Percentiles rank a stretch among this genome's conserved stretches.
phyloP scores from a whole-genome alignment of 2,113 vertebrate genomes.

The Plecotus auritus region DNA sequence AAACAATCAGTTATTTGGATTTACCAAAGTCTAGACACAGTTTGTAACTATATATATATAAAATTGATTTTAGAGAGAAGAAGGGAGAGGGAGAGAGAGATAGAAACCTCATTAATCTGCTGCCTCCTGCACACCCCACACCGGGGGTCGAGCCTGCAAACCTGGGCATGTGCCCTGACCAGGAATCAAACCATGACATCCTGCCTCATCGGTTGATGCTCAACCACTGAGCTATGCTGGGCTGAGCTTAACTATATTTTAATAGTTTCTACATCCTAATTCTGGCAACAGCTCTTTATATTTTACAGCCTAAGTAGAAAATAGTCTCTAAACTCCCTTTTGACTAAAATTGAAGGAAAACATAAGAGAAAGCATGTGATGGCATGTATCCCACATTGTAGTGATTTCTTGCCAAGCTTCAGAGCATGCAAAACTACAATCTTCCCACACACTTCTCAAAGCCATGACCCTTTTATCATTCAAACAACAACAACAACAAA shows the following conservation, averaged over 20 bases:
- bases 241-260: background rate
- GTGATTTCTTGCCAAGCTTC: background rate
- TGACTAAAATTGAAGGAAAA: background rate
- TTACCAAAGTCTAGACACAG: background rate
- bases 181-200: too few species aligned
- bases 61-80: too few species aligned
- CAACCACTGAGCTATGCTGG: too few species aligned
- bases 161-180: too few species aligned
- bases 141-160: too few species aligned
- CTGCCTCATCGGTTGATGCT: too few species aligned
- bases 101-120: too few species aligned
- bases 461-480: background rate
- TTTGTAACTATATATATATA: background rate
- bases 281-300: background rate
- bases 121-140: too few species aligned
- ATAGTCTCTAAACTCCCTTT: conserved; percentile 2
- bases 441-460: background rate
- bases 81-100: too few species aligned
- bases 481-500: background rate
- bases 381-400: background rate
- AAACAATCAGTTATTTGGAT: background rate
- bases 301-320: background rate
- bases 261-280: background rate
- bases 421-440: background rate
- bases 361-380: background rate